Percentiles rank a stretch among this genome's conserved stretches.
These are phyloP conservation scores for Sarcophilus harrisii DNA, from an alignment of 2,797 vertebrate species.

Conservation along the genomic window DNA sequence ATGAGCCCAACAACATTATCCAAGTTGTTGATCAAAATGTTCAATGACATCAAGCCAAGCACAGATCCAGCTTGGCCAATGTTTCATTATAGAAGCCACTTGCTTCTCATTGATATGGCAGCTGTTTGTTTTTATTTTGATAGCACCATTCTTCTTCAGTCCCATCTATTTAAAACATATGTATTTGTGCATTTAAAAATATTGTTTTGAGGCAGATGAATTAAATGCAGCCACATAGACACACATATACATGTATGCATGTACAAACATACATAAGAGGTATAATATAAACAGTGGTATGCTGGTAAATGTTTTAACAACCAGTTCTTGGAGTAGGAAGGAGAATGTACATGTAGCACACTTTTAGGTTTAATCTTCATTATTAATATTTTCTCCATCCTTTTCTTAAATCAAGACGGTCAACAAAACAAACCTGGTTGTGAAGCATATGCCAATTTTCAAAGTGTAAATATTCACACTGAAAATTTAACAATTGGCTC, in stretches of 20 bases:
- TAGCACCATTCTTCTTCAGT: neutral
- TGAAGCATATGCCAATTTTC: neutral
- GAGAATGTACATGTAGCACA: neutral
- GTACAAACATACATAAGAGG: neutral
- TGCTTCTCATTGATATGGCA: neutral
- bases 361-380: neutral
- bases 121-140: too few species aligned
- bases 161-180: neutral
- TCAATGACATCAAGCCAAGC: neutral
- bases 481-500: neutral
- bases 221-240: neutral
- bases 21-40: neutral
- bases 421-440: neutral
- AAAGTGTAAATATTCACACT: neutral
- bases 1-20: neutral
- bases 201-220: too few species aligned
- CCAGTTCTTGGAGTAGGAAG: neutral
- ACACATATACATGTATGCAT: neutral
- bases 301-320: neutral
- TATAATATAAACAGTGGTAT: neutral
- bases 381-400: neutral
- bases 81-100: neutral
- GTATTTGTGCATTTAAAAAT: too few species aligned
- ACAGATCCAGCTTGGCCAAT: neutral
- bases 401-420: neutral